Percentiles rank a stretch among this genome's conserved stretches.
Evolutionary conservation across 2,888 invertebrate species (phyloP).

Genomic region (Drosophila gaucha): DNA sequence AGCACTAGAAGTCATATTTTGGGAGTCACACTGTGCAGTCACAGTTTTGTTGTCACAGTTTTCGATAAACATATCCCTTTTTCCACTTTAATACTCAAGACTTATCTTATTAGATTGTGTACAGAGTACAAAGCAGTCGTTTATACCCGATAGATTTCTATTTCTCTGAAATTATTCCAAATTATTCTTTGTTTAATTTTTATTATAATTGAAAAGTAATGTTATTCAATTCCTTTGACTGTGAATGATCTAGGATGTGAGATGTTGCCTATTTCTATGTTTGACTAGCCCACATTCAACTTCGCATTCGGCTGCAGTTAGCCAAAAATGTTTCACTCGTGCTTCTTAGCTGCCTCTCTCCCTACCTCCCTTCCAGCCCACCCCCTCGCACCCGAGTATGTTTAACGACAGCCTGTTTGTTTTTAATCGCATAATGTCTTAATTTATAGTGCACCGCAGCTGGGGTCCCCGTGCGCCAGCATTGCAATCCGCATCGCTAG

Average conservation of each 20-base stretch:
- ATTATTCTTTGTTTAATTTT: neutral
- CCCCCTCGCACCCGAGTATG: constrained; percentile 23
- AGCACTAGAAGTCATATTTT: no score
- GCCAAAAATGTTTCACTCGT: constrained; percentile 35
- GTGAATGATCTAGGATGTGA: constrained; percentile 32
- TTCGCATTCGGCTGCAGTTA: constrained; percentile 19
- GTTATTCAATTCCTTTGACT: neutral
- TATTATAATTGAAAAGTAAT: no score
- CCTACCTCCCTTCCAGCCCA: neutral
- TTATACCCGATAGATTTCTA: no score
- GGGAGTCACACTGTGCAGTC: no score
- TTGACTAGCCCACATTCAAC: constrained; percentile 10
- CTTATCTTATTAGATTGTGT: no score
- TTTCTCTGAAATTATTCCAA: neutral
- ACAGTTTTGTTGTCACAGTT: no score
- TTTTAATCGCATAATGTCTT: constrained; percentile 84
- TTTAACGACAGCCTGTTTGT: constrained; percentile 80
- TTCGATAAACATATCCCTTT: no score
- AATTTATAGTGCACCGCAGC: constrained; percentile 80
- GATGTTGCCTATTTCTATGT: constrained; percentile 10
- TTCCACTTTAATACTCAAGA: no score
- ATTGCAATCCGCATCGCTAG: constrained; percentile 52
- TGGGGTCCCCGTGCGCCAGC: constrained; percentile 25
- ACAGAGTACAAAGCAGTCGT: no score
- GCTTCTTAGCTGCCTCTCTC: constrained; percentile 10